phyloP scores from a whole-genome alignment of 1,140 invertebrate genomes.

The Campoletis sonorensis region DNA sequence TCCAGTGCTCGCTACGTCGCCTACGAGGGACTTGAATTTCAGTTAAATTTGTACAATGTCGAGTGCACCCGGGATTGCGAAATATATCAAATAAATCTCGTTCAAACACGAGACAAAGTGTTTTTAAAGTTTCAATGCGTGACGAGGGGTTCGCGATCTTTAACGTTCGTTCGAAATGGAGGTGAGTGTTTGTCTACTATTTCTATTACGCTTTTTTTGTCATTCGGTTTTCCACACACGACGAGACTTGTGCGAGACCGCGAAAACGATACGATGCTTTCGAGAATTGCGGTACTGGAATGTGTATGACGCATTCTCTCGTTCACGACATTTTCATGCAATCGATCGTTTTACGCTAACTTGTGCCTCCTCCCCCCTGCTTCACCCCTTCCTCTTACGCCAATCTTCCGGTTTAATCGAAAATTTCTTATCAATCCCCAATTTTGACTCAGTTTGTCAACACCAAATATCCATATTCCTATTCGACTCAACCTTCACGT shows the following conservation, averaged over 20 bases:
- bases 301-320: no score
- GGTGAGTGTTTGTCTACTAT: conserved; percentile 14
- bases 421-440: neutral
- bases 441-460: neutral
- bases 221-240: neutral
- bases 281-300: no score
- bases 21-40: neutral
- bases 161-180: neutral
- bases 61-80: neutral
- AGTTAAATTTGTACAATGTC: neutral
- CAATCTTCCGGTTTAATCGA: neutral
- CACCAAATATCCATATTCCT: neutral
- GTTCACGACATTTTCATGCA: neutral
- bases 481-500: neutral
- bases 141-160: neutral
- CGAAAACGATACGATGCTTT: neutral
- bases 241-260: neutral
- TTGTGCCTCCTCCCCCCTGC: neutral
- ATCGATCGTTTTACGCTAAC: neutral
- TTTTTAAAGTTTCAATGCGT: neutral
- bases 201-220: neutral
- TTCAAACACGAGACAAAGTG: neutral
- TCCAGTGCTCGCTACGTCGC: neutral
- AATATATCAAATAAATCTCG: neutral
- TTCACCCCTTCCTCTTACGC: neutral